Conservation (phyloP, 1,140 invertebrate genomes). For the Aphelinus atriplicis region DNA sequence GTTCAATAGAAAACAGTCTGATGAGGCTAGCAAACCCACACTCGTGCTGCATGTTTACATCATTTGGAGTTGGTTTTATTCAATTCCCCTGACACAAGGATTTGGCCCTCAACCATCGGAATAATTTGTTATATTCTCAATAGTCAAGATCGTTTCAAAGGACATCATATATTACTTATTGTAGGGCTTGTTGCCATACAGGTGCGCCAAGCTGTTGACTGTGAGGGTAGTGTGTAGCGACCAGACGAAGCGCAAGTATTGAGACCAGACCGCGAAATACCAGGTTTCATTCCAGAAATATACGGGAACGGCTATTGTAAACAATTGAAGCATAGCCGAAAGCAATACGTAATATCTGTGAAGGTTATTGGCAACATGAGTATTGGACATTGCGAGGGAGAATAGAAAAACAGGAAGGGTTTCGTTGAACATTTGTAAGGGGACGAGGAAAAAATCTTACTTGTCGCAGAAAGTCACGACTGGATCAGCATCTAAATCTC, state of each 20-base stretch:
- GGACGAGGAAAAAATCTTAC: neutral
- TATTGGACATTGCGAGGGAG: too few species aligned
- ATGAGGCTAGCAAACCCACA: too few species aligned
- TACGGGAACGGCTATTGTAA: constrained; percentile 70
- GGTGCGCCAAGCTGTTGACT: constrained; percentile 81
- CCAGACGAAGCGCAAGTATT: constrained; percentile 73
- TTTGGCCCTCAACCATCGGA: too few species aligned
- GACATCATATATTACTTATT: constrained; percentile 68
- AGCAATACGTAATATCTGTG: too few species aligned
- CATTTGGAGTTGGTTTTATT: too few species aligned
- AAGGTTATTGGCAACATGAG: too few species aligned
- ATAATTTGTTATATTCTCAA: too few species aligned
- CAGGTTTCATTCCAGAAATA: constrained; percentile 73
- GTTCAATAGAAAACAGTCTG: too few species aligned
- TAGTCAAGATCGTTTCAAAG: too few species aligned
- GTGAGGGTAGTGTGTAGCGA: constrained; percentile 79
- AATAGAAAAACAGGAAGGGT: neutral
- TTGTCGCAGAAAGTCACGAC: constrained; percentile 63
- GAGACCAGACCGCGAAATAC: constrained; percentile 70
- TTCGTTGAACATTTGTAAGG: neutral
- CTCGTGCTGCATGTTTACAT: too few species aligned
- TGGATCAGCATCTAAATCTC: constrained; percentile 78
- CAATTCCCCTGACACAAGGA: too few species aligned
- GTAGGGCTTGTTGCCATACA: constrained; percentile 78
- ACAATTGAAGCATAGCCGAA: too few species aligned